Base-by-base conservation (phyloP, 2,113 vertebrate species). In the Elephantulus edwardii region DNA sequence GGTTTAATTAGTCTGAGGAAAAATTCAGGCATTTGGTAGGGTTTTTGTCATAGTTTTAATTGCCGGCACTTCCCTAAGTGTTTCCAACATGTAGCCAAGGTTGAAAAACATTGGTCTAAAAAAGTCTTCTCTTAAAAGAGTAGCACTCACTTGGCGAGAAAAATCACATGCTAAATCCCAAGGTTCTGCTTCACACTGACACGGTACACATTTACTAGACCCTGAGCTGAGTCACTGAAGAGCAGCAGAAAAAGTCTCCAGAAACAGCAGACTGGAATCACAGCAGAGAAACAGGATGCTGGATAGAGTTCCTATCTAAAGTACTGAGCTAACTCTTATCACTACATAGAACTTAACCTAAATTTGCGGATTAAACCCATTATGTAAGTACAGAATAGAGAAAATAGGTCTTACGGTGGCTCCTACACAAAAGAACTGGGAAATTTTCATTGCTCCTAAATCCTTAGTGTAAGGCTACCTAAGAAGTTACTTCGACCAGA, bases 401-500 rank as follows among this genome's bases (percentile, higher is more conserved):
- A 93, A 88, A 85, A 33, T 13, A 54, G 35, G 38, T 38, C 70
- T 91, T 62, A 84, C 70, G 20, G 54, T 50, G 20, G 35, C 16
- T 72, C 6, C 79, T 70, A 46, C 10, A 19, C 52, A 91, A 90
- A 91, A 62, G 50, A 87, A 1, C 22, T 75, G 52, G 64, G 50
- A 54, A 84, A 72, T 64, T 33, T 82, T 40, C 56, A 75, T 40
- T 74, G 68, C 30, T 54, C 42, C 70, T 79, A 70, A 33, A 35
- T 60, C 54, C 50, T 85, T 79, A 35, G 30, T 28, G 35, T 0
- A 5, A 68, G 35, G 52, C 78, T 87, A 35, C 58, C 64, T 85
- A 76, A 94, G 28, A 70, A 89, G n/a, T 16, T 58, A 86, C n/a
- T 87, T 14, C 92, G 42, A 89, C 33, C 92, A 78, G 7, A 64